Evolutionary conservation across 2,888 invertebrate genomes (phyloP).

Genomic region (Acleris cristana): DNA sequence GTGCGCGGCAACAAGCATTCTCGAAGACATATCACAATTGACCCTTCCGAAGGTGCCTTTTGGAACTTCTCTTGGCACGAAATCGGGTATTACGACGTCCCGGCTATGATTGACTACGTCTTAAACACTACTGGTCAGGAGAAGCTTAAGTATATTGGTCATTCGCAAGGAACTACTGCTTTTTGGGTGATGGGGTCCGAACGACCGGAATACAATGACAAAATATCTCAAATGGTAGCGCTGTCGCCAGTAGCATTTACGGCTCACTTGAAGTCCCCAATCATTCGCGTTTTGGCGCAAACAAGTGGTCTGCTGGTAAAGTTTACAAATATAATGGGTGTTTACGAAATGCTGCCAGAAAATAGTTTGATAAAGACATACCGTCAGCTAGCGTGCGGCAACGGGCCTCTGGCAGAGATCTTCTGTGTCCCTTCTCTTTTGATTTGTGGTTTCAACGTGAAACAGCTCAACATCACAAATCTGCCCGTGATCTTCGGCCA

Average conservation of each 20-base stretch:
- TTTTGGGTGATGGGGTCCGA: conserved; percentile 84
- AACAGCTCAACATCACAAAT: conserved; percentile 83
- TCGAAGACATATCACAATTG: conserved; percentile 73
- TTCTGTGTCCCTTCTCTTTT: conserved; percentile 84
- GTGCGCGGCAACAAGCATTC: conserved; percentile 89
- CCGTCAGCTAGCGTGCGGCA: conserved; percentile 71
- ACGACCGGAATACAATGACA: conserved; percentile 81
- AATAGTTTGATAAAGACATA: conserved; percentile 71
- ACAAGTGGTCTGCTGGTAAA: conserved; percentile 48
- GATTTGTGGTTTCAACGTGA: conserved; percentile 81
- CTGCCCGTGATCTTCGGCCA: conserved; percentile 82
- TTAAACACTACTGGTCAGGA: conserved; percentile 76
- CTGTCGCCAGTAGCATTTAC: conserved; percentile 84
- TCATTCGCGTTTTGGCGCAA: conserved; percentile 58
- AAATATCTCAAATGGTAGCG: conserved; percentile 80
- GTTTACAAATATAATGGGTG: conserved; percentile 66
- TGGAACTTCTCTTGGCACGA: conserved; percentile 92
- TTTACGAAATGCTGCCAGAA: conserved; percentile 87
- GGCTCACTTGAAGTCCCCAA: conserved; percentile 63
- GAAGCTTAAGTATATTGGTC: conserved; percentile 87
- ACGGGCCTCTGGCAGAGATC: conserved; percentile 66
- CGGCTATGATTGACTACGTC: conserved; percentile 90
- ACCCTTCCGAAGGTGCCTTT: conserved; percentile 71
- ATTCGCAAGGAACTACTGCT: conserved; percentile 87
- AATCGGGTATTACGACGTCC: conserved; percentile 90